Evolutionary conservation across 1,140 invertebrate species (phyloP), one percentile per base, ranked within the genome.

Genomic region (Dreissena rostriformis): DNA sequence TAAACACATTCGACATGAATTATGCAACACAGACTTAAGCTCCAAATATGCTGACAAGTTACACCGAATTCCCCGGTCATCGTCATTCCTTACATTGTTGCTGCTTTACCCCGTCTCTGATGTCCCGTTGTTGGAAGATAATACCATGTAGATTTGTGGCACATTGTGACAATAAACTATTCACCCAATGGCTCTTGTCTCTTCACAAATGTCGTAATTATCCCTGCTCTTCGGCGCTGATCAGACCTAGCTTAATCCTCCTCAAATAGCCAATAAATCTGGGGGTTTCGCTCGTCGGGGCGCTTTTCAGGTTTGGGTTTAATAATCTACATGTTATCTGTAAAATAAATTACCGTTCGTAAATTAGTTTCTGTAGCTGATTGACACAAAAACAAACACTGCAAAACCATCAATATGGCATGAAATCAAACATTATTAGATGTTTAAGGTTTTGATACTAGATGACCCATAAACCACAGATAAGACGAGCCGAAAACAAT

Each of bases 381-480:
- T 61, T 61, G 57, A 61, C 57, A 61, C 22, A 61, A 61, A n/a
- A 61, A 61, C 57, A 61, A 61, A 61, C 57, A 61, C 17, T 61
- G 57, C 17, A 24, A n/a, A n/a, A n/a, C n/a, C n/a, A n/a, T n/a
- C n/a, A n/a, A 61, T n/a, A 61, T 61, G 4, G 57, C 22, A 61
- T 61, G 57, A 61, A 61, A 61, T 61, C 57, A 61, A 61, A 61
- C 22, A n/a, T 61, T n/a, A n/a, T n/a, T 61, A 61, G 57, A 61
- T 61, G 4, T 61, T 61, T 19, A 61, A 39, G 39, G 39, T 39
- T 39, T 39, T 39, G 8, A 2, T 5, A 39, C 39, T 39, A 39
- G 39, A 39, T 39, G 39, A 39, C 39, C 39, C 39, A 39, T 5
- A 39, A 39, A 2, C 4, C 39, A 39, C 8, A 39, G 39, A 39